Evolutionary conservation across 2,888 invertebrate species (phyloP).

Genomic region (Caenorhabditis sinica): DNA sequence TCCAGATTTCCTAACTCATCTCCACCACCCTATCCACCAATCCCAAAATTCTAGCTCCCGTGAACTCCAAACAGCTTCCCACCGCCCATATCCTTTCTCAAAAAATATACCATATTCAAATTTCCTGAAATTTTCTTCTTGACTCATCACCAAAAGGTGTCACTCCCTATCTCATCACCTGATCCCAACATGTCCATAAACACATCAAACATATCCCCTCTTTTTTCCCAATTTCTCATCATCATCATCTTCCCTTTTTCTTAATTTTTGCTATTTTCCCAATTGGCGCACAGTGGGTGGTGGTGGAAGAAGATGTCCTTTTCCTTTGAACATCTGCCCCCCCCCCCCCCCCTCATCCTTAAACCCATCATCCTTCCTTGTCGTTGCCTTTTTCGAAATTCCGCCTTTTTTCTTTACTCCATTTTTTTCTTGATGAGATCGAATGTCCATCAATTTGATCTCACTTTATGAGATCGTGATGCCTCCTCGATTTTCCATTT

Average conservation of each 20-base stretch:
- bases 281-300: constrained; percentile 45
- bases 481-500: not conserved
- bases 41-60: no score
- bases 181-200: not conserved
- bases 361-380: constrained; percentile 11
- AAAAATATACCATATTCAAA: no score
- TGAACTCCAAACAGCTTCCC: no score
- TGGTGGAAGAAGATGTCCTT: constrained; percentile 26
- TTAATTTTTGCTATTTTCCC: no score
- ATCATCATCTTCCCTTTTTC: constrained; percentile 1
- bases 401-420: constrained; percentile 12
- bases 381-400: constrained; percentile 32
- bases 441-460: constrained; percentile 46
- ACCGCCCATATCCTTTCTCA: no score
- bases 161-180: not conserved
- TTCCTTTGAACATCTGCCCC: constrained; percentile 53
- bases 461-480: constrained; percentile 34
- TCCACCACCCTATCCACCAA: no score
- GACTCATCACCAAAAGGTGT: not conserved
- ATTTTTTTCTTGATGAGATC: constrained; percentile 11
- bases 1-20: no score
- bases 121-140: no score
- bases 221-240: not conserved
- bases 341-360: no score
- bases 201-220: no score